Evolutionary conservation across 2,888 invertebrate species (phyloP).

Genomic region (Bruchidius siliquastri): DNA sequence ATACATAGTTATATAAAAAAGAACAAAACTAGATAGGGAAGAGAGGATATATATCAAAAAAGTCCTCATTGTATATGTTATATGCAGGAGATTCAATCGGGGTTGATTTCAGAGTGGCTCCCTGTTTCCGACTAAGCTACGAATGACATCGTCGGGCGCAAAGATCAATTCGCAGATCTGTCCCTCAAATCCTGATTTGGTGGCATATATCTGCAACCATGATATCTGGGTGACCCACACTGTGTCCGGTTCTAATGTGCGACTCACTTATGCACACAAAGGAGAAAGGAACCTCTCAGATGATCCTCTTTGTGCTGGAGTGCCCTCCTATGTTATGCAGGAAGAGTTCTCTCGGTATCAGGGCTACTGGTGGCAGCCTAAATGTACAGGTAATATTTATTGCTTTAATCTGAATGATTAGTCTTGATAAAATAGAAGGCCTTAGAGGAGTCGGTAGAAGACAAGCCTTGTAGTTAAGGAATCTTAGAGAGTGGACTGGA

Average conservation of each 20-base stretch:
- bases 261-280: constrained; percentile 67
- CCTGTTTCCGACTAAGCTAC: constrained; percentile 64
- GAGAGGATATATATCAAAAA: no score
- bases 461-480: no score
- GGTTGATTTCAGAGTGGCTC: constrained; percentile 54
- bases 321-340: constrained; percentile 97
- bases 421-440: neutral
- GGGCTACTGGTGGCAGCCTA: constrained; percentile 98
- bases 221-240: constrained; percentile 86
- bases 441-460: no score
- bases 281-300: constrained; percentile 64
- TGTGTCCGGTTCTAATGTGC: constrained; percentile 62
- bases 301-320: constrained; percentile 85
- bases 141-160: constrained; percentile 61
- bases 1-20: no score
- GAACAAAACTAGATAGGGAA: no score
- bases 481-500: no score
- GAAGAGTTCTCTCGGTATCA: constrained; percentile 96
- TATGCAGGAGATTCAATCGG: no score
- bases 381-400: constrained; percentile 53
- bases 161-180: constrained; percentile 80
- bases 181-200: constrained; percentile 72
- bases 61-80: no score
- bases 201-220: constrained; percentile 84
- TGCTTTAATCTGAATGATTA: no score